Base-by-base conservation (phyloP, 2,797 vertebrate species). In the Molossus alvarezi region DNA sequence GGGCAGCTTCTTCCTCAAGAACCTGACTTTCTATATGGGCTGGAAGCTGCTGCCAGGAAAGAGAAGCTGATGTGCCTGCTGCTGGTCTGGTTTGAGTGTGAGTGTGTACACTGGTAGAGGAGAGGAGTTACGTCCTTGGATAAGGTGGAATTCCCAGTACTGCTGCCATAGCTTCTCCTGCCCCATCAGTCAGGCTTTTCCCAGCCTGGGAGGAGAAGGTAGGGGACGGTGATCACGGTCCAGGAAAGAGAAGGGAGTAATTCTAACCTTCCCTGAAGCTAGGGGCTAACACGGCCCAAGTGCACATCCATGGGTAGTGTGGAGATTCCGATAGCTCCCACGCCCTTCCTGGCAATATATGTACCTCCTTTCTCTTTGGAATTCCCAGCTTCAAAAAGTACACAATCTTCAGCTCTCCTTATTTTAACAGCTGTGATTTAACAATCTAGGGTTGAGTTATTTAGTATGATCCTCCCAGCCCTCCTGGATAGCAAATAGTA, bases 381-480 rank as follows among this genome's bases (percentile, higher is more conserved):
- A n/a, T 48, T 84, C 67, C 51, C 29, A 82, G 48, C 29, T 73
- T 60, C 58, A 88, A 62, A 72, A 21, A 25, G 51, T 53, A 6
- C 9, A 8, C 0, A 5, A 7, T 92, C 72, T 90, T 45, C 41
- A 27, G 1, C 18, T 25, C 17, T 33, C 25, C 21, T 94, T 93
- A 21, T 79, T 91, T 94, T 77, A 71, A 85, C 14, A 81, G 64
- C 57, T 48, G 48, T 20, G 58, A 8, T 57, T 91, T 72, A 88
- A 55, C 11, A 75, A 25, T 91, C 21, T 71, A 45, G 58, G 21
- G 53, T 21, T 85, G 53, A 87, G 53, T 93, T 87, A 85, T 91
- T 90, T 45, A 53, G 57, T 37, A 37, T 51, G 41, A 41, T 27
- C 48, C 29, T 45, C 1, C 0, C 3, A 45, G 41, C 18, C 23